phyloP scores from a whole-genome alignment of 2,888 invertebrate genomes.

The Drosophila macrothrix region DNA sequence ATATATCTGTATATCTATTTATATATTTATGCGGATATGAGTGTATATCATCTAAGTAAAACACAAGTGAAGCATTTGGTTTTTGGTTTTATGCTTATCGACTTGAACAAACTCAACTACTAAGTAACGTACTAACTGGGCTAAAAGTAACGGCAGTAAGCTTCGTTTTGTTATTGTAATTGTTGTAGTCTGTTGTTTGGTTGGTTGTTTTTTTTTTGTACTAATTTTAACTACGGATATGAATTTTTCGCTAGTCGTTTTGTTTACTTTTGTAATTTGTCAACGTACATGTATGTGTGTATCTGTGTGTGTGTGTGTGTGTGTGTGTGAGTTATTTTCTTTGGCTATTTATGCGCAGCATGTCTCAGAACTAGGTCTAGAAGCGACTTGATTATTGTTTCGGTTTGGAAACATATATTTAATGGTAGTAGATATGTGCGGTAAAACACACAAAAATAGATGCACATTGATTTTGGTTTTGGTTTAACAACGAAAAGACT shows the following conservation, averaged over 20 bases:
- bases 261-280: conserved; percentile 25
- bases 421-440: conserved; percentile 44
- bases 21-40: conserved; percentile 28
- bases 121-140: conserved; percentile 69
- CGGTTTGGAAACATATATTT: conserved; percentile 10
- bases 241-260: conserved; percentile 11
- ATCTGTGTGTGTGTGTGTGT: background rate
- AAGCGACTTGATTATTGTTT: conserved; percentile 44
- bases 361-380: conserved; percentile 50
- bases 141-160: conserved; percentile 73
- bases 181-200: conserved; percentile 35
- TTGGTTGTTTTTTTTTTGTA: conserved; percentile 28
- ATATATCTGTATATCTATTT: conserved; percentile 13
- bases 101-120: conserved; percentile 73
- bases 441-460: conserved; percentile 58
- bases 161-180: conserved; percentile 43
- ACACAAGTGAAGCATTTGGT: conserved; percentile 68
- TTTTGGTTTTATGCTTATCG: conserved; percentile 34
- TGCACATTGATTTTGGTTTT: conserved; percentile 39
- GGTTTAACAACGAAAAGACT: conserved; percentile 11
- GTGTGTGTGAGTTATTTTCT: background rate
- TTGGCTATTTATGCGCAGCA: conserved; percentile 37
- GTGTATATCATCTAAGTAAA: conserved; percentile 64
- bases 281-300: conserved; percentile 19
- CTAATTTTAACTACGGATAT: conserved; percentile 21